These are phyloP conservation scores for Pleuronectes platessa DNA, from an alignment of 2,113 vertebrate species.

Conservation along the genomic window DNA sequence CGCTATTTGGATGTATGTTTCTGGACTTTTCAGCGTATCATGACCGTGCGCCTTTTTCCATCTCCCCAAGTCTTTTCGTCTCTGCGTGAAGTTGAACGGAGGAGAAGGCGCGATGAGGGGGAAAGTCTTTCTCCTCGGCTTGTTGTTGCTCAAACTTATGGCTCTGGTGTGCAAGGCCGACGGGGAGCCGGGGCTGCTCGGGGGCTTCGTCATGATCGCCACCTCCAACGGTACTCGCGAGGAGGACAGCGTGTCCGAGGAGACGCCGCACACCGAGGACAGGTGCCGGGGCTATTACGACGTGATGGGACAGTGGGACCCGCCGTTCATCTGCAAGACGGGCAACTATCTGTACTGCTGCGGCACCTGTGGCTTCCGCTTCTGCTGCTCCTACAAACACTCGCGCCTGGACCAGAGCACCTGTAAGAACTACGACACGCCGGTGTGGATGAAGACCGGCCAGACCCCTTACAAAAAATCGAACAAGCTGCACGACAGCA, in stretches of 20 bases:
- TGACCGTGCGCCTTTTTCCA: conserved; percentile 57
- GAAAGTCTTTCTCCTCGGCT: conserved; percentile 90
- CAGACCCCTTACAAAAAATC: conserved; percentile 92
- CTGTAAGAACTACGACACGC: conserved; percentile 97
- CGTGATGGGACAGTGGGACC: conserved; percentile 99
- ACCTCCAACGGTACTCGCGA: conserved; percentile 90
- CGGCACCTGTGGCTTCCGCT: conserved; percentile 99
- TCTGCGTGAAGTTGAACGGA: conserved; percentile 68
- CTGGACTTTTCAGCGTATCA: conserved; percentile 75
- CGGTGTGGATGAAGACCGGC: conserved; percentile 92
- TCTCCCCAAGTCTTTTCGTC: conserved; percentile 63
- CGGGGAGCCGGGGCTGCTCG: conserved; percentile 90
- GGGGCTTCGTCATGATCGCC: conserved; percentile 92
- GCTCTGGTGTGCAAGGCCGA: conserved; percentile 92
- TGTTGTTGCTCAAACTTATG: conserved; percentile 93
- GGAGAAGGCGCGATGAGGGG: conserved; percentile 81
- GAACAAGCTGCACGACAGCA: conserved; percentile 90
- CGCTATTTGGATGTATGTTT: conserved; percentile 72
- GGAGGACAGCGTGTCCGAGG: conserved; percentile 87
- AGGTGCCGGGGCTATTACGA: conserved; percentile 96
- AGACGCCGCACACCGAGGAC: conserved; percentile 91
- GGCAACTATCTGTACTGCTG: conserved; percentile 97
- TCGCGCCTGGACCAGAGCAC: conserved; percentile 94
- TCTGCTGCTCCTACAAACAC: conserved; percentile 96
- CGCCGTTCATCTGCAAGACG: conserved; percentile 96